These are phyloP conservation scores for Crotophaga sulcirostris DNA, from an alignment of 2,113 vertebrate species.

Conservation along the genomic window DNA sequence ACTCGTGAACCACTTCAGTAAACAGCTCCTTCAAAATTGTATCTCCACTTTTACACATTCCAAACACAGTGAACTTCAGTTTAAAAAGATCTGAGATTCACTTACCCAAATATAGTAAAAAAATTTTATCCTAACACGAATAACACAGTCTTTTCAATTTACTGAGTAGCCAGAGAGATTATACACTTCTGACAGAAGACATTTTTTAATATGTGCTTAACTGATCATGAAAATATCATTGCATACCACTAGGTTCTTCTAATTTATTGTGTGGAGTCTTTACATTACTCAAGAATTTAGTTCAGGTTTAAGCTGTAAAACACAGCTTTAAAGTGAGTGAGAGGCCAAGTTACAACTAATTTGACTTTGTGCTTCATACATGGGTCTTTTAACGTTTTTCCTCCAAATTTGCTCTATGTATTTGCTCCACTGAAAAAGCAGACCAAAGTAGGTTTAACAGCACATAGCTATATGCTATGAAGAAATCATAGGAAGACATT, in stretches of 20 bases:
- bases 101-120: neutral
- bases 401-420: neutral
- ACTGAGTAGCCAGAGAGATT: neutral
- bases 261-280: neutral
- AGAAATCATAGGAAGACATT: neutral
- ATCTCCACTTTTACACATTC: neutral
- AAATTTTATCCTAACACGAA: neutral
- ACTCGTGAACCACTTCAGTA: constrained; percentile 13
- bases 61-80: neutral
- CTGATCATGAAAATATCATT: neutral
- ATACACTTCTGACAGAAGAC: neutral
- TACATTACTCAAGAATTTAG: neutral
- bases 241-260: neutral
- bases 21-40: constrained; percentile 31
- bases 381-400: neutral
- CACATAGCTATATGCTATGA: neutral
- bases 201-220: neutral
- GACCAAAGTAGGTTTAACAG: neutral
- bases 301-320: neutral
- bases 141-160: neutral
- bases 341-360: neutral
- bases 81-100: neutral
- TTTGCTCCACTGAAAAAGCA: neutral
- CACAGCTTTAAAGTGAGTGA: neutral
- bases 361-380: neutral